Evolutionary conservation across 37 sponge, comb jelly and placozoan genomes (phyloP), one percentile per base, ranked within the genome.

Genomic region (Tethya wilhelma): DNA sequence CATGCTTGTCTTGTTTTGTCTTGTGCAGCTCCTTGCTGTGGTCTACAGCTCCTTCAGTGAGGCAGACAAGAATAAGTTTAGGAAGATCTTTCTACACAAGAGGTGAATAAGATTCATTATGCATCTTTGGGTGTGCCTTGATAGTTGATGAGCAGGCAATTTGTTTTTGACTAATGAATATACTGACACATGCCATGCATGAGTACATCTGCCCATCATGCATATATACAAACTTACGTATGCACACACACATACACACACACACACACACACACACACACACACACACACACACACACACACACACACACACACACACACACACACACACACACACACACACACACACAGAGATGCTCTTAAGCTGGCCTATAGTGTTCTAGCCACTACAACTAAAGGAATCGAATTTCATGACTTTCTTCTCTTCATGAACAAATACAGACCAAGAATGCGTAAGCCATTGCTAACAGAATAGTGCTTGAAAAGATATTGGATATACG

Each of bases 31-130:
- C 36, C 67, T 90, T 2, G 88, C 91, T 40, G 88, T 90, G 33
- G 82, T 94, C 34, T 90, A 87, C 88, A 83, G 80, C 62, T 88
- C 62, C 37, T 94, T 94, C 77, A 60, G 74, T 37, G 60, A 73
- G 22, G 73, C 67, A 2, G 74, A 79, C 43, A 90, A 87, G 77
- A 46, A 79, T 40, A 94, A 94, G n/a, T 94, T 90, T 67, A 78
- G 65, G 39, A 72, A 83, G 57, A 59, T 90, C 28, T 87, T 77
- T 32, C 44, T 87, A 0, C 94, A 90, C 65, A 86, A 79, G 67
- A 71, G 88, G 86, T 86, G 57, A 25, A 56, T 42, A 20, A 60
- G 22, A 34, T 6, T 33, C 11, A 14, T 33, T 19, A 37, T 69
- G 9, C 70, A 69, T 12, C 17, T 69, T 12, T 38, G 70, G 17